Base-by-base conservation (phyloP, 2,113 vertebrate species). In the Pangasianodon gigas region DNA sequence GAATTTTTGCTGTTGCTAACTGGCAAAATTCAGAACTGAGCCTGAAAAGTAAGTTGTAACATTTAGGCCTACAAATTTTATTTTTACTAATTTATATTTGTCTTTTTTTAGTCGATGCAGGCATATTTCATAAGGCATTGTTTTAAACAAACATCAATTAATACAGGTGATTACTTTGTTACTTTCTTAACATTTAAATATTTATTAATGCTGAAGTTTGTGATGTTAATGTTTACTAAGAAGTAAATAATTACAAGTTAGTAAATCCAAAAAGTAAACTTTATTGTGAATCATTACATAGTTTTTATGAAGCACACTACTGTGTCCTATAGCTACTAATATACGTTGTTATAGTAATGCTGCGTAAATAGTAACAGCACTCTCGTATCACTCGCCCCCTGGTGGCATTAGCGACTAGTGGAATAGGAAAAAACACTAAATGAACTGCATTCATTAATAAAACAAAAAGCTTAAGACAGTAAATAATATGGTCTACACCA, bases 401-500 rank as follows among this genome's bases (percentile, higher is more conserved):
- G n/a, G 81, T 83, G 81, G n/a, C 16, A 19, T 9, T 4, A 54
- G 6, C 2, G n/a, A 82, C n/a, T 21, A 56, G n/a, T 37, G 52
- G 52, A 58, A 37, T 41, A 13, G 32, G 32, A 26, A 13, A 52
- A 60, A 85, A 46, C 41, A 7, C 11, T 0, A 32, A 56, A 37
- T 77, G 10, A 62, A 60, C 21, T 19, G 9, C 4, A 14, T 74
- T 71, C 58, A 46, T 65, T 8, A 88, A 95, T 94, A 93, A 95
- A 89, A 58, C 48, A 94, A 90, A 92, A 83, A 87, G 52, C 87
- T 93, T 92, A 92, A 92, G 91, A 94, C 90, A 95, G 95, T 94
- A 91, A 95, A 95, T 95, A 95, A 95, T 93, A 91, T 89, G 92
- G 90, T 91, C 94, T 95, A 94, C 89, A 93, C 89, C 92, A 91